phyloP scores from a whole-genome alignment of 2,113 vertebrate species.

The Percina caprodes region DNA sequence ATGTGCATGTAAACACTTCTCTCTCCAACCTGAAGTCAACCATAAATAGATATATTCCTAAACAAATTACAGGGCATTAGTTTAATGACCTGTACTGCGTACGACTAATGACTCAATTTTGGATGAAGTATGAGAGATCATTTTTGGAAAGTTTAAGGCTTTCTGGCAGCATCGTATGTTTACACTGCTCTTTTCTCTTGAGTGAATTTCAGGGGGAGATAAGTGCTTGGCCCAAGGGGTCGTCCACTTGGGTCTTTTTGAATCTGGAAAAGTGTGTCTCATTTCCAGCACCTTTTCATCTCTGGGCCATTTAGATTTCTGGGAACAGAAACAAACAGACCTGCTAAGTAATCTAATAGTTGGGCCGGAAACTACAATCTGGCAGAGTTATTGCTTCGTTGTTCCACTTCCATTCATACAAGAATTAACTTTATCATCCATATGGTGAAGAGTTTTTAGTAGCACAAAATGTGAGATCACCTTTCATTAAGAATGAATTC shows the following conservation, averaged over 20 bases:
- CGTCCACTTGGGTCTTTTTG: conserved; percentile 33
- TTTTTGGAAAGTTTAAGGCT: conserved; percentile 40
- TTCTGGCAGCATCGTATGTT: conserved; percentile 52
- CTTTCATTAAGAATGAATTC: conserved; percentile 6
- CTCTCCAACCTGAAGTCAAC: conserved; percentile 12
- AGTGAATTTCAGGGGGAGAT: conserved; percentile 42
- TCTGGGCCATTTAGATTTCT: conserved; percentile 54
- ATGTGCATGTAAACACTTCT: conserved; percentile 19
- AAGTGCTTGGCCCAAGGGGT: conserved; percentile 10
- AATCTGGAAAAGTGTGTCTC: conserved; percentile 37
- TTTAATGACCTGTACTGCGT: conserved; percentile 57
- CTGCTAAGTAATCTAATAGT: conserved; percentile 49
- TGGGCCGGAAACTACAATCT: conserved; percentile 13
- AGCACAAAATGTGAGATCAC: neutral
- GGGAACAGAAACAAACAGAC: conserved; percentile 59
- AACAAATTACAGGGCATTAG: conserved; percentile 57
- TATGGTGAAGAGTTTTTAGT: neutral
- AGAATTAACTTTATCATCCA: conserved; percentile 18
- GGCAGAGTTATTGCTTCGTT: conserved; percentile 4
- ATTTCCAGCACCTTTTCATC: conserved; percentile 53
- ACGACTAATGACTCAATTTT: conserved; percentile 52
- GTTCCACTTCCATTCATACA: conserved; percentile 24
- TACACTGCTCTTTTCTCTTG: conserved; percentile 40
- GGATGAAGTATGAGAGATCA: conserved; percentile 45
- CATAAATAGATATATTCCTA: conserved; percentile 53